Percentiles rank a stretch among this genome's conserved stretches.
phyloP scores from a whole-genome alignment of 2,888 invertebrate species.

The Theretra japonica region DNA sequence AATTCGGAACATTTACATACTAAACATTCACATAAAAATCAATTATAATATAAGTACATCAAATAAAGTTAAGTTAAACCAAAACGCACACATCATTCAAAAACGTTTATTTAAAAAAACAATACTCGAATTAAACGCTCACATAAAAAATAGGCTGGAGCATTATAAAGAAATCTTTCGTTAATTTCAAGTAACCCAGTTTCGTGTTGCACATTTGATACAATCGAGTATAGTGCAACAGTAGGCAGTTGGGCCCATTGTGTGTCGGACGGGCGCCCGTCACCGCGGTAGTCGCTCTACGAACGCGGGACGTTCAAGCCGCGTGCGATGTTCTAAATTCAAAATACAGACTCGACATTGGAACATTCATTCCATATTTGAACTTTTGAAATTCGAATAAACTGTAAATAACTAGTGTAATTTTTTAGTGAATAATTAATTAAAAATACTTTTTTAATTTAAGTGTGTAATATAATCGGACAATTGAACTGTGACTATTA shows the following conservation, averaged over 20 bases:
- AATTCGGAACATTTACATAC: too few relatives aligned
- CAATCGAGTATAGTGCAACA: conserved; percentile 44
- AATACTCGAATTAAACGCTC: background rate
- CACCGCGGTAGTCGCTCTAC: conserved; percentile 58
- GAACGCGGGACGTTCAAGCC: conserved; percentile 52
- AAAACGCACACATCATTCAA: background rate
- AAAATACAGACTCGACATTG: conserved; percentile 6
- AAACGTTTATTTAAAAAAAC: background rate
- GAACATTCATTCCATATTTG: conserved; percentile 16
- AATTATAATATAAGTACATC: too few relatives aligned
- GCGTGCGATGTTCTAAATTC: conserved; percentile 15
- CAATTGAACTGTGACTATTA: conserved; percentile 5
- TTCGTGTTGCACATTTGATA: conserved; percentile 51
- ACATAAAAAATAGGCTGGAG: conserved; percentile 1
- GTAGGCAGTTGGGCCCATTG: conserved; percentile 51
- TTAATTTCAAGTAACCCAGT: conserved; percentile 56
- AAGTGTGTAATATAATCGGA: background rate
- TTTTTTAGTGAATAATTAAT: background rate
- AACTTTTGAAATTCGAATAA: background rate
- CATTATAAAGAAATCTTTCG: conserved; percentile 42
- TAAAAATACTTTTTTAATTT: background rate
- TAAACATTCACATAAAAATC: too few relatives aligned
- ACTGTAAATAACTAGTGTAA: background rate
- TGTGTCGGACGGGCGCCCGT: conserved; percentile 40
- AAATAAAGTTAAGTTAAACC: background rate